Base-by-base conservation (phyloP, 2,797 vertebrate species). In the Avahi laniger region DNA sequence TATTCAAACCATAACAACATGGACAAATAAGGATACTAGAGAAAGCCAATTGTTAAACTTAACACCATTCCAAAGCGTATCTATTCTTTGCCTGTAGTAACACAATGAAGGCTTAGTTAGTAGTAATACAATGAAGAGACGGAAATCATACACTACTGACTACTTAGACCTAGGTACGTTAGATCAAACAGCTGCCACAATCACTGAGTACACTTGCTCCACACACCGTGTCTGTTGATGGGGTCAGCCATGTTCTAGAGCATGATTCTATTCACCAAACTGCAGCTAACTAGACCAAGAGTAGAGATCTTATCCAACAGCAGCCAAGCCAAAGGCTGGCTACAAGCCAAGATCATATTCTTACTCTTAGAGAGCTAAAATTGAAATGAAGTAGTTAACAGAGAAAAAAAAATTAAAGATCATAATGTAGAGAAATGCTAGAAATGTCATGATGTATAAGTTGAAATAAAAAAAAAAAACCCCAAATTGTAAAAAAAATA, bases 91-190 rank as follows among this genome's bases (percentile, higher is more conserved):
- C 59, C 35, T 61, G 20, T 10, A 79, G 41, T 5, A n/a, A 43
- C 10, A 33, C 14, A 1, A 7, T 41, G 22, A 48, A 26, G 6
- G 38, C 22, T 76, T 59, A 17, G 30, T n/a, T n/a, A n/a, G n/a
- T n/a, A n/a, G n/a, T n/a, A n/a, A n/a, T n/a, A n/a, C n/a, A n/a
- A n/a, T n/a, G 26, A 76, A 57, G 14, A 41, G n/a, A 48, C 1
- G 26, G 46, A 90, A 70, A n/a, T 30, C 59, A 76, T 6, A 43
- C 22, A 73, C 35, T 80, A 61, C 26, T 20, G 52, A 70, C 22
- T 15, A 24, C 7, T 43, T 28, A n/a, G 0, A 4, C 10, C 6
- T 75, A 4, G 2, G 7, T 6, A 14, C 4, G 65, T 1, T 12
- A 67, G 14, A 4, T 18, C 9, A 63, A 54, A 61, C 3, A 17